Evolutionary conservation across 2,797 vertebrate species (phyloP).

Genomic region (Neomorphus geoffroyi): DNA sequence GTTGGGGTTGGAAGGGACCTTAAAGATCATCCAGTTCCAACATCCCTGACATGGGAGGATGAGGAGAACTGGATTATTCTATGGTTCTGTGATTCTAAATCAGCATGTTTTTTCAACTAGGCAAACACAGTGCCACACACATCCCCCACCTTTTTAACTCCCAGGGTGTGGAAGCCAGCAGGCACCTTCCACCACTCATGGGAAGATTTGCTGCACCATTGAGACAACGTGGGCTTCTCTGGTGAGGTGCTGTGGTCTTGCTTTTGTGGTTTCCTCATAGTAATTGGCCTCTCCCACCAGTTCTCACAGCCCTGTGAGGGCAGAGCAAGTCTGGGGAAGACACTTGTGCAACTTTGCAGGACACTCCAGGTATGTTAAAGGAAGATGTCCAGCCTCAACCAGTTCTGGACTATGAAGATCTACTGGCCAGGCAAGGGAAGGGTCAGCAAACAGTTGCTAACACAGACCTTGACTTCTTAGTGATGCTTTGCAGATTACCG

Average conservation of each 20-base stretch:
- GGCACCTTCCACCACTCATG: neutral
- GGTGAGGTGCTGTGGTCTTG: neutral
- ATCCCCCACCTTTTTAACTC: neutral
- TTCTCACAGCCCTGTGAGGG: neutral
- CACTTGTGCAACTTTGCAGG: neutral
- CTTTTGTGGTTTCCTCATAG: neutral
- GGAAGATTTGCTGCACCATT: neutral
- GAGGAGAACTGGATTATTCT: too few relatives aligned
- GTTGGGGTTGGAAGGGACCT: too few relatives aligned
- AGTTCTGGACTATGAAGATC: constrained; percentile 4
- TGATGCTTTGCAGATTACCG: neutral
- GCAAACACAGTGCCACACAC: neutral
- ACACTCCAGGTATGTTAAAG: neutral
- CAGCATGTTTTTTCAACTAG: neutral
- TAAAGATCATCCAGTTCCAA: too few relatives aligned
- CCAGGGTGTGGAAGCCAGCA: neutral
- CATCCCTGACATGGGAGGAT: too few relatives aligned
- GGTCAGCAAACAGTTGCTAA: neutral
- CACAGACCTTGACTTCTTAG: neutral
- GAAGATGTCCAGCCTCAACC: neutral
- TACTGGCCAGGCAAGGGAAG: neutral
- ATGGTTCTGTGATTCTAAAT: neutral
- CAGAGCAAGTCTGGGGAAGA: neutral
- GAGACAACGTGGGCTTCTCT: neutral
- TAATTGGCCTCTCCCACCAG: neutral